phyloP scores from a whole-genome alignment of 2,888 invertebrate species.

The Zygaena filipendulae region DNA sequence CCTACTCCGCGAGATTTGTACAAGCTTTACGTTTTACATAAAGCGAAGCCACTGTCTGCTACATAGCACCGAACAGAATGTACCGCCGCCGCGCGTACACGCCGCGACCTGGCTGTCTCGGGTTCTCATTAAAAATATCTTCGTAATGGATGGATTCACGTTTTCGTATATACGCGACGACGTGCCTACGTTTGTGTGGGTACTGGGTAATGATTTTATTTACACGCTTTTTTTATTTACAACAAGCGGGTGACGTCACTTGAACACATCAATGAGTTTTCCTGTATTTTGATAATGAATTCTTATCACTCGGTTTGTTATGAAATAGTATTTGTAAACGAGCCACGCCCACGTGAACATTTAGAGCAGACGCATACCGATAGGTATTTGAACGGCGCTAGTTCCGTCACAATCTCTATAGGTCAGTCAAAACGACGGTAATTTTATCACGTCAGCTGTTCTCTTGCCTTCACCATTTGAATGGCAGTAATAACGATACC shows the following conservation, averaged over 20 bases:
- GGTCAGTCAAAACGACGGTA: conserved; percentile 32
- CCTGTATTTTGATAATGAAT: conserved; percentile 22
- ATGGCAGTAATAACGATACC: too few species aligned
- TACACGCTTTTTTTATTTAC: conserved; percentile 2
- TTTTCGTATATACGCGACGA: too few species aligned
- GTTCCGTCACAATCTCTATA: conserved; percentile 32
- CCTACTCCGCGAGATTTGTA: conserved; percentile 29
- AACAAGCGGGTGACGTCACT: conserved; percentile 19
- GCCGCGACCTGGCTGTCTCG: too few species aligned
- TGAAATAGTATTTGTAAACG: conserved; percentile 21
- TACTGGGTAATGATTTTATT: conserved; percentile 9
- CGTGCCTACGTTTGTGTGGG: too few species aligned
- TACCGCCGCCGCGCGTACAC: too few species aligned
- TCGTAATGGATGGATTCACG: too few species aligned
- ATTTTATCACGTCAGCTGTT: conserved; percentile 40
- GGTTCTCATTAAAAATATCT: too few species aligned
- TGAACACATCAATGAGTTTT: conserved; percentile 19
- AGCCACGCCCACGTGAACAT: conserved; percentile 24
- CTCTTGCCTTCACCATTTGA: too few species aligned
- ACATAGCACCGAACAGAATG: too few species aligned
- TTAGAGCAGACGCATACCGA: conserved; percentile 5
- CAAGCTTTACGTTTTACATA: conserved; percentile 22
- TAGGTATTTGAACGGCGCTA: conserved; percentile 24
- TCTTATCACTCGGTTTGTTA: neutral
- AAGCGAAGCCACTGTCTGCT: too few species aligned